Conservation (phyloP, 2,888 invertebrate genomes). For the Boloria selene region DNA sequence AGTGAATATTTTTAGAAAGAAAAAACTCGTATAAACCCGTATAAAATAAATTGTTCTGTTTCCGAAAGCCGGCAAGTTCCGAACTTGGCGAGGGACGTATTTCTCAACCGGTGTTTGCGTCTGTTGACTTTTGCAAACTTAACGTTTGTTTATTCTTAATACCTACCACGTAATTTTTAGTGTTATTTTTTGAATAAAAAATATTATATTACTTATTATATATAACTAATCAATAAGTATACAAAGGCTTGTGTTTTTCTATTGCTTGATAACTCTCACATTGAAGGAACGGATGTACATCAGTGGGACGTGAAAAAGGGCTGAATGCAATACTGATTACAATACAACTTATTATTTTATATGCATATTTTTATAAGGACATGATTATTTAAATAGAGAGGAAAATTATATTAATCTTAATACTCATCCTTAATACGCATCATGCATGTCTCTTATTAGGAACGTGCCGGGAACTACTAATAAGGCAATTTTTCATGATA, state of each 20-base stretch:
- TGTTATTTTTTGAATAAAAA: neutral
- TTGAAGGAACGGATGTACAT: no score
- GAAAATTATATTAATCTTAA: slow-evolving; percentile 11
- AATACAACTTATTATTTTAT: no score
- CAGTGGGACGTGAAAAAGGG: no score
- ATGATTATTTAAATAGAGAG: slow-evolving; percentile 7
- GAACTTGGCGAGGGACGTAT: slow-evolving; percentile 41
- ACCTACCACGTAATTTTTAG: slow-evolving; percentile 7
- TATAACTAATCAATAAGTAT: no score
- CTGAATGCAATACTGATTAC: no score
- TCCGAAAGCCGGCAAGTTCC: slow-evolving; percentile 51
- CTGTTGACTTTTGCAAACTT: slow-evolving; percentile 37
- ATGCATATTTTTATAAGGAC: neutral
- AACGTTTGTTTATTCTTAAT: slow-evolving; percentile 19
- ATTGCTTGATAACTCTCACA: no score
- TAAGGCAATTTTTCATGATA: slow-evolving; percentile 2
- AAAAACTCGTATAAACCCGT: slow-evolving; percentile 46
- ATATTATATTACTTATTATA: neutral
- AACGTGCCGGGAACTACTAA: slow-evolving; percentile 30
- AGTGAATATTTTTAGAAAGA: slow-evolving; percentile 37
- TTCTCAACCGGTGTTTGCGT: slow-evolving; percentile 39
- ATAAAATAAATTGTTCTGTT: slow-evolving; percentile 61
- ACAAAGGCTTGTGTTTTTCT: no score
- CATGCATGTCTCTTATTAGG: slow-evolving; percentile 30
- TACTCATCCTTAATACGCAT: neutral